Evolutionary conservation across 2,797 vertebrate genomes (phyloP), one percentile per base, ranked within the genome.

Genomic region (Melanitta fusca): DNA sequence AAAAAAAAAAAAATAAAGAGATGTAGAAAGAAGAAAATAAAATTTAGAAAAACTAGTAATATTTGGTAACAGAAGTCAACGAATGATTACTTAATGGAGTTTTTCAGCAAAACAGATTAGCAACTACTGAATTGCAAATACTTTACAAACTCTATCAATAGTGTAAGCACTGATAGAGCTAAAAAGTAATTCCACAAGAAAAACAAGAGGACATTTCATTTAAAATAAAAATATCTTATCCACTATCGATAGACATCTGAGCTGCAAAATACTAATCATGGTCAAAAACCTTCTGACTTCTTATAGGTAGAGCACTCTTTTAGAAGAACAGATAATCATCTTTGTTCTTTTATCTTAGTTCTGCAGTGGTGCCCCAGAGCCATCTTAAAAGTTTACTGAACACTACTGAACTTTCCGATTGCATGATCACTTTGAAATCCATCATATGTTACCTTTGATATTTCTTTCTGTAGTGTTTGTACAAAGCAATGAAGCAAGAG

Each of bases 301-400:
- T 72, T 39, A 2, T 34, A 74, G 47, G 87, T 60, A 24, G 38
- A 49, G 13, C 8, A 32, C 74, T 84, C 66, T 87, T 84, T 84
- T 56, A 90, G 85, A 49, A 81, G 73, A 77, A 19, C 22, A 95
- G 85, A 93, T 91, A 86, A 94, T 93, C 41, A 95, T 86, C 85
- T 64, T 57, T 81, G 21, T 68, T 83, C 84, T 95, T 97, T 97
- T 89, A 96, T 97, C 96, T 96, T 39, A 22, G 36, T 24, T 92
- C 64, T 86, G 88, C 95, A 95, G 87, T 15, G 54, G 43, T 96
- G 93, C 95, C 97, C 94, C 85, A 80, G 87, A 96, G 96, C 89
- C 85, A 86, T 16, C 75, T 57, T 69, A 73, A 21, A 94, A 96
- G 87, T 94, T 94, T 85, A 49, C 57, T 91, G 94, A 85, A 25